These are phyloP conservation scores for Gallinago paraguaiae DNA, from an alignment of 2,113 vertebrate species.

Conservation along the genomic window DNA sequence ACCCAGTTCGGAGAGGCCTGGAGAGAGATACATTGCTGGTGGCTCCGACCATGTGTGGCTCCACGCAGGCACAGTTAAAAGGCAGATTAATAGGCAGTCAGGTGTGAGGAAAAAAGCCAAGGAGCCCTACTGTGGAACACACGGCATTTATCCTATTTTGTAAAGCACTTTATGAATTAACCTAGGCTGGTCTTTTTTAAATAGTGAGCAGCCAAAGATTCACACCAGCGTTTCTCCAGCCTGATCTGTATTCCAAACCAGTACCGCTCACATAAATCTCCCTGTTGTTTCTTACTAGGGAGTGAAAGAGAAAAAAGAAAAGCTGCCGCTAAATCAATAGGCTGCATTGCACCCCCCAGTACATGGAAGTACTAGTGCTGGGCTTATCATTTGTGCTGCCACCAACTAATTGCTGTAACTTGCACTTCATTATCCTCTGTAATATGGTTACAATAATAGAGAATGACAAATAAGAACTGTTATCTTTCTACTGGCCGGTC, in stretches of 20 bases:
- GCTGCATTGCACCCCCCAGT: conserved; percentile 41
- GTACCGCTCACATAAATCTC: conserved; percentile 57
- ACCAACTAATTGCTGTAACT: conserved; percentile 59
- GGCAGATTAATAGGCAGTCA: conserved; percentile 74
- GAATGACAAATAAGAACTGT: conserved; percentile 41
- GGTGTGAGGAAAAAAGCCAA: conserved; percentile 72
- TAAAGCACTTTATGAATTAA: conserved; percentile 68
- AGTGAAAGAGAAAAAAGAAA: conserved; percentile 35
- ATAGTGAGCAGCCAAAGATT: conserved; percentile 48
- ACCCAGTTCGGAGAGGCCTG: conserved; percentile 61
- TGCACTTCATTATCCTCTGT: conserved; percentile 55
- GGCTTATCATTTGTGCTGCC: conserved; percentile 51
- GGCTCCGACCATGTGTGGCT: conserved; percentile 54
- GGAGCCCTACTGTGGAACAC: conserved; percentile 52
- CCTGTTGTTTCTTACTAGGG: conserved; percentile 4
- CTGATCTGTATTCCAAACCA: conserved; percentile 66
- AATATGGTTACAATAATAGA: conserved; percentile 41
- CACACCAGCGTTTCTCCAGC: not conserved
- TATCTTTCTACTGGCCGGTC: conserved; percentile 9
- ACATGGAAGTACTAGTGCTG: not conserved
- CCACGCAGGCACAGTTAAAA: conserved; percentile 67
- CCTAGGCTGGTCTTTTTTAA: conserved; percentile 38
- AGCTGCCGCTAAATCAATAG: conserved; percentile 42
- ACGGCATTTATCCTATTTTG: conserved; percentile 61
- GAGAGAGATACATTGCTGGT: conserved; percentile 55